These are phyloP conservation scores for Calcarius ornatus DNA, from an alignment of 2,113 vertebrate species.

Conservation along the genomic window DNA sequence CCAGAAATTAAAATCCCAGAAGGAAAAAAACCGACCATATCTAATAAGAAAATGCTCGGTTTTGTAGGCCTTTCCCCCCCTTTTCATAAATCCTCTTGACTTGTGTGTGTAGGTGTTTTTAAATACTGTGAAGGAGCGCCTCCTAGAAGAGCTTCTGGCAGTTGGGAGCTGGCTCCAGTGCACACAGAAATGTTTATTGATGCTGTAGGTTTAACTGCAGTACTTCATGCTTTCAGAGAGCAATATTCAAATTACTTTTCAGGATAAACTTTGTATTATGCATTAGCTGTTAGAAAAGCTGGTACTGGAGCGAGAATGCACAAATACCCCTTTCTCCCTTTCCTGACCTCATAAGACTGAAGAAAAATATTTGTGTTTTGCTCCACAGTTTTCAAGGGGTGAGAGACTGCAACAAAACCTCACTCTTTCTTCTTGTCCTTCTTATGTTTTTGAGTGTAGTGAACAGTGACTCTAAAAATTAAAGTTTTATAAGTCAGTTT, in stretches of 20 bases:
- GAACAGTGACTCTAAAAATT: neutral
- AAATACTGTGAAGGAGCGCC: neutral
- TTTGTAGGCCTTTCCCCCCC: neutral
- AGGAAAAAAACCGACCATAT: neutral
- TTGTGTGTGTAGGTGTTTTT: conserved; percentile 32
- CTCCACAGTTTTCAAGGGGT: neutral
- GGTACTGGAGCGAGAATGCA: neutral
- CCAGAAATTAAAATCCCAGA: neutral
- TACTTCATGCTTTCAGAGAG: conserved; percentile 18
- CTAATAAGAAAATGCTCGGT: neutral
- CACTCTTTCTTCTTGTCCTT: neutral
- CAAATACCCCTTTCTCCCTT: neutral
- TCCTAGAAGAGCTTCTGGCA: conserved; percentile 4
- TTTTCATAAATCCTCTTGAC: conserved; percentile 22
- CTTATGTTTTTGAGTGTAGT: neutral
- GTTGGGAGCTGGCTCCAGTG: neutral
- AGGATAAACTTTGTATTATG: conserved; percentile 24
- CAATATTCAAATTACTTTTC: neutral
- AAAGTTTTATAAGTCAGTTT: neutral
- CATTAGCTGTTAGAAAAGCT: conserved; percentile 3
- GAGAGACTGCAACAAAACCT: neutral
- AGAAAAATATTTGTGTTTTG: neutral
- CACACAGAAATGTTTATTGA: neutral
- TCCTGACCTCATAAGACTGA: neutral
- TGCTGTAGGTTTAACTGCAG: conserved; percentile 6